Evolutionary conservation across 2,797 vertebrate genomes (phyloP), one percentile per base, ranked within the genome.

Genomic region (Micromesistius poutassou): DNA sequence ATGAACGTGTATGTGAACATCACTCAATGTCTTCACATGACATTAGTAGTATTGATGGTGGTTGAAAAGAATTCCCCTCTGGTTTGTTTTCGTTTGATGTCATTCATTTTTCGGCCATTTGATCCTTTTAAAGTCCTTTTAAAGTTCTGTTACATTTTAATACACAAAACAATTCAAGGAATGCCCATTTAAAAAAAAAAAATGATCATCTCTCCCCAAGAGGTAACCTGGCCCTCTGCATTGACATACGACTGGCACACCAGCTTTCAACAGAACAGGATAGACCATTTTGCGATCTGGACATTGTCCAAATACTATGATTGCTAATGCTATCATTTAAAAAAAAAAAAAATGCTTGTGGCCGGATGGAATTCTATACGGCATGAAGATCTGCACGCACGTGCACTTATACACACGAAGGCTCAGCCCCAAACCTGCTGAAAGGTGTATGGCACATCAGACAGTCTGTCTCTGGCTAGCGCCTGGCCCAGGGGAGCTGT

Each of bases 361-460:
- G 55, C 55, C 55, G 22, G 55, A 62, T 62, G 62, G n/a, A 68
- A 68, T 68, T 68, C 62, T 68, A 68, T 68, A 68, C n/a, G 25
- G 55, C 55, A 62, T 25, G 7, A 62, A 62, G 19, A 22, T 19
- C 16, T 55, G 46, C 46, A 55, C 46, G 46, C 46, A 42, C 40
- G 40, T 42, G 55, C 55, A 62, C n/a, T 5, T 62, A 4, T 25
- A 9, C 55, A 25, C 62, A 12, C 25, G 25, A 3, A 9, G n/a
- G 62, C 62, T 68, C 62, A 68, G 62, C 62, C 28, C n/a, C 62
- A 12, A 28, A 28, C n/a, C 62, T 28, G 62, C 25, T 68, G 62
- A 68, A 68, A 68, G 62, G 62, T 68, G 62, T 68, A 68, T 28
- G n/a, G 62, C n/a, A 68, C 71, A 35, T 72, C 71, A 72, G 30